Conservation (phyloP, 2,888 invertebrate species). For the Coremacera marginata region DNA sequence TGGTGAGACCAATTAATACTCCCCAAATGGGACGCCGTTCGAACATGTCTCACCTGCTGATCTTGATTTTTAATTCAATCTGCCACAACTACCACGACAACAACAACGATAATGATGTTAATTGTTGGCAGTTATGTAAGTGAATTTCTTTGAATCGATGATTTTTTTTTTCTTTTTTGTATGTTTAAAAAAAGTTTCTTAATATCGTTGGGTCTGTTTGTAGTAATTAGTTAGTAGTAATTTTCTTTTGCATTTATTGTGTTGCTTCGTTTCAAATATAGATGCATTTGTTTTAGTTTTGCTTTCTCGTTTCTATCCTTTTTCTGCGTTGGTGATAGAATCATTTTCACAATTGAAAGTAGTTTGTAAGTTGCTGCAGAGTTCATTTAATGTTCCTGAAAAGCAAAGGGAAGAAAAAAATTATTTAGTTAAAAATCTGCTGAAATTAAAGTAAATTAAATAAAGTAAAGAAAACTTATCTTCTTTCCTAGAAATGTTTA, state of each 20-base stretch:
- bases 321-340: too few relatives aligned
- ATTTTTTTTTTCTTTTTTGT: background rate
- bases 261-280: background rate
- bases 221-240: background rate
- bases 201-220: background rate
- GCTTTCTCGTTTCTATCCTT: background rate
- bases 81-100: background rate
- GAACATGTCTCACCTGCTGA: conserved; percentile 59
- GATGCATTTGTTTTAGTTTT: background rate
- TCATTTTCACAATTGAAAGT: too few relatives aligned
- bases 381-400: too few relatives aligned
- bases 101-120: background rate
- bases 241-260: background rate
- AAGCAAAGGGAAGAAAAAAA: too few relatives aligned
- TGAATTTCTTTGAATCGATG: background rate
- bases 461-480: too few relatives aligned
- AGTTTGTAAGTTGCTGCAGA: too few relatives aligned
- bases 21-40: conserved; percentile 66
- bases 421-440: too few relatives aligned
- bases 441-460: too few relatives aligned
- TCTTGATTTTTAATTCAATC: background rate
- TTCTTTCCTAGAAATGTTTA: too few relatives aligned
- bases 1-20: conserved; percentile 65
- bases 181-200: background rate
- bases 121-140: conserved; percentile 14